Conservation (phyloP, 2,113 vertebrate species). For the Alethe castanea region DNA sequence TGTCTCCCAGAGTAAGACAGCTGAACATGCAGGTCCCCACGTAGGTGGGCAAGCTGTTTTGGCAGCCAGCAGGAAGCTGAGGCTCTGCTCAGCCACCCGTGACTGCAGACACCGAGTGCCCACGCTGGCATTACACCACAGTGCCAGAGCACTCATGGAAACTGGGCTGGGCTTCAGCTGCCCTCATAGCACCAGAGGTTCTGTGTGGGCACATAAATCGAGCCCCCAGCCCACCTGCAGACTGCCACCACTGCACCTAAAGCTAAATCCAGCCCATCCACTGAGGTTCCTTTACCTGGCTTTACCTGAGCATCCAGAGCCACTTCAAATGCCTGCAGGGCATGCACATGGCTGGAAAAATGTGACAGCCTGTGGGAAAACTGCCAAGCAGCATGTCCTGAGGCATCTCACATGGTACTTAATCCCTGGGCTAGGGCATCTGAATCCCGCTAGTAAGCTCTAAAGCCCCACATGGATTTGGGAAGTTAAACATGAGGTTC, state of each 20-base stretch:
- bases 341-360: neutral
- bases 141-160: neutral
- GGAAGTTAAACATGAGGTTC: neutral
- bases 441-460: neutral
- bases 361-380: neutral
- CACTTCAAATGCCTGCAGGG: neutral
- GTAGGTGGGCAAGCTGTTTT: neutral
- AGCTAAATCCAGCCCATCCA: neutral
- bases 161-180: neutral
- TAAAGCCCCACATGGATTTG: neutral
- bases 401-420: neutral
- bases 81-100: neutral
- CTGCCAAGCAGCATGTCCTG: neutral
- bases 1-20: neutral
- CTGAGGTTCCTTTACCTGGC: neutral
- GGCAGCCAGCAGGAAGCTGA: neutral
- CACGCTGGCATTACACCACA: rapidly evolving
- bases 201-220: neutral
- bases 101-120: neutral
- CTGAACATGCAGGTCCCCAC: neutral
- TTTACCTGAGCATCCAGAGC: neutral
- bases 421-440: neutral
- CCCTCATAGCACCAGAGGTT: neutral
- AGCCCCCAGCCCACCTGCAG: neutral
- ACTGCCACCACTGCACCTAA: neutral